phyloP scores from a whole-genome alignment of 2,113 vertebrate species.

The Leptobrachium leishanense region DNA sequence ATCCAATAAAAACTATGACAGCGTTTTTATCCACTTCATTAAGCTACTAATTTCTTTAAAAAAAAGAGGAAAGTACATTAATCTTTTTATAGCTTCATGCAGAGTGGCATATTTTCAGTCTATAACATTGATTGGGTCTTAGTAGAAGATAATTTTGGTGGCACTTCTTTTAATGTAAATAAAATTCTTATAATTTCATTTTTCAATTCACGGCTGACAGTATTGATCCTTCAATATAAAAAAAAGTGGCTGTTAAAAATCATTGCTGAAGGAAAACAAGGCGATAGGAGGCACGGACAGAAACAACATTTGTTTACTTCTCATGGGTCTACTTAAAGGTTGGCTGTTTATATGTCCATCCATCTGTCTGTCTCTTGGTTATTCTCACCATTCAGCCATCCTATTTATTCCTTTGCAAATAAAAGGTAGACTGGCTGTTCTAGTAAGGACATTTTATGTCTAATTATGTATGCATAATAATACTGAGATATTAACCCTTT shows the following conservation, averaged over 20 bases:
- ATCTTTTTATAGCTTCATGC: slow-evolving; percentile 82
- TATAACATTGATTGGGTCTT: slow-evolving; percentile 67
- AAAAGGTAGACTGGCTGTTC: too few relatives aligned
- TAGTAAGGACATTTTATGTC: too few relatives aligned
- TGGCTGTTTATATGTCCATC: too few relatives aligned
- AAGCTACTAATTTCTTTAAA: slow-evolving; percentile 90
- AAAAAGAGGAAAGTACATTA: slow-evolving; percentile 79
- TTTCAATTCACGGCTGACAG: slow-evolving; percentile 63
- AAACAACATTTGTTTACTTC: background rate
- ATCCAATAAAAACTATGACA: slow-evolving; percentile 86
- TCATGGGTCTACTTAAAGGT: too few relatives aligned
- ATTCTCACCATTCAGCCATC: too few relatives aligned
- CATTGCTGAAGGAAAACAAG: background rate
- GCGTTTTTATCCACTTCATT: slow-evolving; percentile 90
- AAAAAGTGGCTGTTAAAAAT: slow-evolving; percentile 17
- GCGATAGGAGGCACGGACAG: background rate
- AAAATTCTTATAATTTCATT: slow-evolving; percentile 65
- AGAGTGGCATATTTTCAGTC: slow-evolving; percentile 77
- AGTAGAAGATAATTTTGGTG: slow-evolving; percentile 68
- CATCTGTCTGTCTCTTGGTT: too few relatives aligned
- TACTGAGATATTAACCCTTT: too few relatives aligned
- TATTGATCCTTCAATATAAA: slow-evolving; percentile 62
- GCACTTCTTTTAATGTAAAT: slow-evolving; percentile 73
- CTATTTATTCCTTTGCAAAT: too few relatives aligned
- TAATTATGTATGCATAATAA: too few relatives aligned